A percentile compares a stretch with the other conserved stretches of the same genome.
Evolutionary conservation across 2,888 invertebrate genomes (phyloP).

Genomic region (Mantis religiosa): DNA sequence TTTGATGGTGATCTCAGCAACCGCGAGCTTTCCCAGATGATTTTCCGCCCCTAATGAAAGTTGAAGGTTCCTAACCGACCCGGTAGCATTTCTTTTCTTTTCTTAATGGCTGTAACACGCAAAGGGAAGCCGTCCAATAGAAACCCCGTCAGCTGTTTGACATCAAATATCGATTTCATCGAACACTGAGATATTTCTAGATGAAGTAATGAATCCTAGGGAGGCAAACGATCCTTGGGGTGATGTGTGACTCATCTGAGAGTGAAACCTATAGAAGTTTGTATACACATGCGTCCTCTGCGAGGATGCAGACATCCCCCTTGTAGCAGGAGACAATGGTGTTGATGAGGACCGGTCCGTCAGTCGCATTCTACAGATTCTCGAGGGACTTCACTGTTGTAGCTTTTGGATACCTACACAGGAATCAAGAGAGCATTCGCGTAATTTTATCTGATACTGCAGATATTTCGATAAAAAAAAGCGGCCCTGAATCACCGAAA

Average conservation of each 20-base stretch:
- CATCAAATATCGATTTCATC: not conserved
- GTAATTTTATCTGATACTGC: no score
- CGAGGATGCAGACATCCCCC: no score
- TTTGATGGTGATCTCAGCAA: no score
- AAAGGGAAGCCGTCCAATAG: not conserved
- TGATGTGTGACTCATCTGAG: not conserved
- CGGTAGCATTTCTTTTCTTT: not conserved
- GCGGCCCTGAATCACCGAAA: no score
- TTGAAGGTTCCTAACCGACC: not conserved
- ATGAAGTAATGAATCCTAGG: not conserved
- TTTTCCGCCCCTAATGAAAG: not conserved
- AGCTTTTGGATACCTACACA: no score
- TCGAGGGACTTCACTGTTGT: no score
- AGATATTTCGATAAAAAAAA: no score
- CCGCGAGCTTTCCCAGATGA: not conserved
- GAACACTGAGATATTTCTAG: not conserved
- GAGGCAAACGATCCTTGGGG: not conserved
- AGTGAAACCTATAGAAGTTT: not conserved
- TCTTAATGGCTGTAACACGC: not conserved
- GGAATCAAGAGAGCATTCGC: no score
- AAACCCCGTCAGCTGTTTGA: not conserved
- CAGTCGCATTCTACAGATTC: no score
- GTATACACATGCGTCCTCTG: not conserved
- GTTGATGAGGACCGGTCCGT: no score
- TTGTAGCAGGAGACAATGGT: no score